A percentile compares a stretch with the other conserved stretches of the same genome.
Conservation (phyloP, 2,797 vertebrate species). For the Taenioides sp. region DNA sequence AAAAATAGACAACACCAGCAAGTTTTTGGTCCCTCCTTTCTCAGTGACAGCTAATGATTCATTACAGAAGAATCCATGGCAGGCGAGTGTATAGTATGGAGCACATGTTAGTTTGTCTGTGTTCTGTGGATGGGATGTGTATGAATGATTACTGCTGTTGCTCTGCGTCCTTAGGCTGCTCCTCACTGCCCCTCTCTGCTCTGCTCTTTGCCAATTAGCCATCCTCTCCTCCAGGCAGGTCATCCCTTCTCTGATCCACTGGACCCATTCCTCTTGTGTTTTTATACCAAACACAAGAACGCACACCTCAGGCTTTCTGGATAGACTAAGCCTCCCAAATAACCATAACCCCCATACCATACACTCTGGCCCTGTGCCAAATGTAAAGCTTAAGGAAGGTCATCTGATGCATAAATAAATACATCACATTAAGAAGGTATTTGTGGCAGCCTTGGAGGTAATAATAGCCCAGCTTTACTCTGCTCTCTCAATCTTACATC, state of each 20-base stretch:
- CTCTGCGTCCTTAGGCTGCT: conserved; percentile 52
- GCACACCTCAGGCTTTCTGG: conserved; percentile 43
- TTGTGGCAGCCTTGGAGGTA: neutral
- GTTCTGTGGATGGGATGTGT: conserved; percentile 35
- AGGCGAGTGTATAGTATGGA: conserved; percentile 27
- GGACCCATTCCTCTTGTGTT: conserved; percentile 41
- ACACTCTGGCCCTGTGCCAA: conserved; percentile 54
- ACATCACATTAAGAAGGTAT: neutral
- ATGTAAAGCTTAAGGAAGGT: conserved; percentile 27
- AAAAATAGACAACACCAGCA: conserved; percentile 51
- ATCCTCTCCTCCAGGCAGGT: conserved; percentile 59
- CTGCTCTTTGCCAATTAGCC: conserved; percentile 68
- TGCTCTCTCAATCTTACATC: neutral
- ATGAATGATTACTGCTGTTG: conserved; percentile 69
- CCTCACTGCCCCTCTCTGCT: conserved; percentile 43
- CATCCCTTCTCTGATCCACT: conserved; percentile 40
- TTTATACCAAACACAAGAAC: conserved; percentile 34
- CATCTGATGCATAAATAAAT: neutral
- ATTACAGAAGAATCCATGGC: conserved; percentile 38
- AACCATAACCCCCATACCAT: conserved; percentile 32
- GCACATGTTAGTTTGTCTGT: conserved; percentile 43
- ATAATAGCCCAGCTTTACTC: neutral
- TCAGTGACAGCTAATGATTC: conserved; percentile 52
- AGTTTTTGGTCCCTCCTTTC: conserved; percentile 41
- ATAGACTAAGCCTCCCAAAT: conserved; percentile 42